phyloP scores from a whole-genome alignment of 2,888 invertebrate species.

The Euplexia lucipara region DNA sequence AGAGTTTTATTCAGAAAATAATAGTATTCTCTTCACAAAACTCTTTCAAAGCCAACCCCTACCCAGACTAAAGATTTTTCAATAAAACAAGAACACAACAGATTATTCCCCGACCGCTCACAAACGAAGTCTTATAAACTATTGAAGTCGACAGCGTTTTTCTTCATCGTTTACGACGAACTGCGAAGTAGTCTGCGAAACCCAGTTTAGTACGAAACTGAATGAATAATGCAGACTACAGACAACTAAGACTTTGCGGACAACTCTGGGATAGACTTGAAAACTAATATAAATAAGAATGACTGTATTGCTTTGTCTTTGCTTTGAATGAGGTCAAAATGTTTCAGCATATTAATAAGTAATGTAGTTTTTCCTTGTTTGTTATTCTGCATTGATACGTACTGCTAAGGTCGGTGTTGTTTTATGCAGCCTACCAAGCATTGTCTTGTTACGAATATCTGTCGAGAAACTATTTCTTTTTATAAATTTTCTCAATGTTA shows the following conservation, averaged over 20 bases:
- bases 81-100: constrained; percentile 37
- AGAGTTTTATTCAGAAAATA: too few relatives aligned
- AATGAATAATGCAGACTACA: constrained; percentile 58
- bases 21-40: neutral
- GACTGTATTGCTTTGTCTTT: constrained; percentile 21
- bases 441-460: constrained; percentile 6
- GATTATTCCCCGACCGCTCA: constrained; percentile 49
- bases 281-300: constrained; percentile 48
- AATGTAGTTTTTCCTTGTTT: constrained; percentile 8
- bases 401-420: neutral
- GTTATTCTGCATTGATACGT: neutral
- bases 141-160: constrained; percentile 58
- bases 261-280: constrained; percentile 39
- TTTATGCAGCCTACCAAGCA: neutral
- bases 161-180: constrained; percentile 55
- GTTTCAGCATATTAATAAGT: constrained; percentile 30
- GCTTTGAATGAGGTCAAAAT: constrained; percentile 4
- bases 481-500: neutral
- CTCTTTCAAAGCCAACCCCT: neutral
- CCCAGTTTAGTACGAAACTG: constrained; percentile 42
- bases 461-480: constrained; percentile 11
- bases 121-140: constrained; percentile 53
- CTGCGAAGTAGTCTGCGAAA: constrained; percentile 42
- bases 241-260: constrained; percentile 39
- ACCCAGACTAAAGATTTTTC: constrained; percentile 32